Evolutionary conservation across 2,888 invertebrate genomes (phyloP).

Genomic region (Flexamia atlantica): DNA sequence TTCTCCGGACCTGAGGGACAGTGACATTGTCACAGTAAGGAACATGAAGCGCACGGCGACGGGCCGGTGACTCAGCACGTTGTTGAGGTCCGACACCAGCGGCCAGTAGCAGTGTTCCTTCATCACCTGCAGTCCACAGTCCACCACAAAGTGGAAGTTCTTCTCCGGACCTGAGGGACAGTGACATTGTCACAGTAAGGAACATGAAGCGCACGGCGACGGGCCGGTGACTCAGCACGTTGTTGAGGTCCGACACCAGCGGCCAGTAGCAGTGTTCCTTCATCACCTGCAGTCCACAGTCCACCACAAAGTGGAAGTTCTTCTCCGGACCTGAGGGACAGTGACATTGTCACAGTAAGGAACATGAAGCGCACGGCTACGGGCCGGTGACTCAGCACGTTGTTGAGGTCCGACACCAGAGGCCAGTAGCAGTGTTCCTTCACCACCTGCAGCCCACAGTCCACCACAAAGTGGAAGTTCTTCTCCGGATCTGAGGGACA

Average conservation of each 20-base stretch:
- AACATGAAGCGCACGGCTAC: too few species aligned
- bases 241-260: conserved; percentile 96
- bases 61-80: conserved; percentile 94
- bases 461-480: too few species aligned
- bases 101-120: conserved; percentile 99
- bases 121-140: conserved; percentile 95
- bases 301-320: conserved; percentile 94
- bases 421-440: conserved; percentile 99
- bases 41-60: conserved; percentile 92
- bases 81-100: conserved; percentile 96
- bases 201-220: conserved; percentile 92
- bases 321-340: conserved; percentile 84
- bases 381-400: too few species aligned
- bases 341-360: too few species aligned
- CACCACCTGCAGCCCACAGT: too few species aligned
- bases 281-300: conserved; percentile 95
- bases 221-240: conserved; percentile 94
- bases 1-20: conserved; percentile 84
- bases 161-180: conserved; percentile 84
- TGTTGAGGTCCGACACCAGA: conserved; percentile 96
- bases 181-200: too few species aligned
- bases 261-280: conserved; percentile 99
- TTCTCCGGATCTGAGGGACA: too few species aligned
- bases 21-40: too few species aligned
- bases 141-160: conserved; percentile 94